A percentile compares a stretch with the other conserved stretches of the same genome.
phyloP scores from a whole-genome alignment of 2,888 invertebrate species.

The Tachina grossa region DNA sequence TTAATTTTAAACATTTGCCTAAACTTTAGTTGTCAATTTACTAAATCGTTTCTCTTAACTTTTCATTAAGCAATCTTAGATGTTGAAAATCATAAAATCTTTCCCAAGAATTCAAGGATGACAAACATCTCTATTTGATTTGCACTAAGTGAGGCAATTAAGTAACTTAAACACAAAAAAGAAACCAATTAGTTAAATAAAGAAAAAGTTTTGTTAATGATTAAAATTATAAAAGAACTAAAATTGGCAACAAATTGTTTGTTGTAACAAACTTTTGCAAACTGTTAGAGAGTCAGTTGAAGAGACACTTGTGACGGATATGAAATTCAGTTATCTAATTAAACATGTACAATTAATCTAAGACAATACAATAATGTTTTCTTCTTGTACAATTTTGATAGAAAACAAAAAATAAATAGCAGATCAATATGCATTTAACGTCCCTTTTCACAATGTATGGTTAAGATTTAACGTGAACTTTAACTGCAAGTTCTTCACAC shows the following conservation, averaged over 20 bases:
- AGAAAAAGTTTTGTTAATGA: slow-evolving; percentile 58
- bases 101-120: background rate
- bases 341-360: background rate
- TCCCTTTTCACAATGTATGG: no score
- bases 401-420: no score
- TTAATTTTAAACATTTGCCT: background rate
- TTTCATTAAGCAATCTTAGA: background rate
- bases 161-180: slow-evolving; percentile 32
- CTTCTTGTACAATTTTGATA: no score
- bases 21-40: no score
- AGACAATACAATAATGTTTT: background rate
- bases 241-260: slow-evolving; percentile 68
- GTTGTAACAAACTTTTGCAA: slow-evolving; percentile 47
- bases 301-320: slow-evolving; percentile 31
- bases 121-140: slow-evolving; percentile 26
- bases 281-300: background rate
- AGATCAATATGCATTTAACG: no score
- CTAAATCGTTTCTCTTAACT: no score
- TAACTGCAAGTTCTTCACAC: no score
- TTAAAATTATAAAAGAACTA: slow-evolving; percentile 64
- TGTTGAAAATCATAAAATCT: background rate
- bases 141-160: slow-evolving; percentile 48
- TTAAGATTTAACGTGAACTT: no score
- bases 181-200: slow-evolving; percentile 62
- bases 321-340: slow-evolving; percentile 8